phyloP scores from a whole-genome alignment of 2,113 vertebrate genomes.

The Nerophis lumbriciformis region DNA sequence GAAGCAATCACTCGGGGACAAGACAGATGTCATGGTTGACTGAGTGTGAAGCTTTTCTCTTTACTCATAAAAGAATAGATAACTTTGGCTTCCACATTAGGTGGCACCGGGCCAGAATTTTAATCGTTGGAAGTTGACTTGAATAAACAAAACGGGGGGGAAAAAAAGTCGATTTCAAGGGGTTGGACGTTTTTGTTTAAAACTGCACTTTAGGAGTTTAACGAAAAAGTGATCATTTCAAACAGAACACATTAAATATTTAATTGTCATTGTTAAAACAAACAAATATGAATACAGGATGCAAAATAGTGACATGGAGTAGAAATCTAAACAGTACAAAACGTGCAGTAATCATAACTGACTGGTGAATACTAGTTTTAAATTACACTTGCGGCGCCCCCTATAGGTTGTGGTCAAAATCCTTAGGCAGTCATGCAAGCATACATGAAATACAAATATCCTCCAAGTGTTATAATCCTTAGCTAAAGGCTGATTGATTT shows the following conservation, averaged over 20 bases:
- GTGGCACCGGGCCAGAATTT: conserved; percentile 53
- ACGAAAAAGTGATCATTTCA: too few species aligned
- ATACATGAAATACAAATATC: too few species aligned
- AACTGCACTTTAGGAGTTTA: too few species aligned
- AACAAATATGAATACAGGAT: neutral
- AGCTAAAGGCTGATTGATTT: too few species aligned
- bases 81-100: conserved; percentile 70
- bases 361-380: too few species aligned
- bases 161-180: neutral
- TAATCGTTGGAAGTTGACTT: conserved; percentile 47
- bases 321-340: too few species aligned
- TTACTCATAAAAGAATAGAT: conserved; percentile 76
- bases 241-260: too few species aligned
- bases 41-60: conserved; percentile 72
- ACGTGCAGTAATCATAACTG: too few species aligned
- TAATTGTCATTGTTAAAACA: neutral
- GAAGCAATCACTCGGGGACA: conserved; percentile 42
- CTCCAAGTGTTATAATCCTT: too few species aligned
- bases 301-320: neutral
- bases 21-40: conserved; percentile 64
- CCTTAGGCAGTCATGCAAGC: too few species aligned
- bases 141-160: conserved; percentile 20
- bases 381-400: too few species aligned
- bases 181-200: conserved; percentile 39
- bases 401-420: too few species aligned